Percentiles rank a stretch among this genome's conserved stretches.
Evolutionary conservation across 2,113 vertebrate species (phyloP).

Genomic region (Antennarius striatus): DNA sequence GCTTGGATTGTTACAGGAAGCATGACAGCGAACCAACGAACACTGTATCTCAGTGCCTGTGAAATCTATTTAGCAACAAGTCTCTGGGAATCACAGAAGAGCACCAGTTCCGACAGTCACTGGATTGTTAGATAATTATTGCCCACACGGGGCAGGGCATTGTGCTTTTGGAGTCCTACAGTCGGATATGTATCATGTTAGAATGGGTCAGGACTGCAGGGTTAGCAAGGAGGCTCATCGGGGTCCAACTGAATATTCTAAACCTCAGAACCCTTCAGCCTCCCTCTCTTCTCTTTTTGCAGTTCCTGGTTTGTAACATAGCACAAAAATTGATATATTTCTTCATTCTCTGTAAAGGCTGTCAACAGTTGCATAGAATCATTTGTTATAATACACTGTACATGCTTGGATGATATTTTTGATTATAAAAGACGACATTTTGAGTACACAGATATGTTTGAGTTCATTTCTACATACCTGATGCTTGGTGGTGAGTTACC

Average conservation of each 20-base stretch:
- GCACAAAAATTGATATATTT: conserved; percentile 72
- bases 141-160: conserved; percentile 37
- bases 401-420: conserved; percentile 83
- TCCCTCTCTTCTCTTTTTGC: conserved; percentile 58
- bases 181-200: conserved; percentile 36
- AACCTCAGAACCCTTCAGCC: conserved; percentile 37
- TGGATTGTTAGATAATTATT: conserved; percentile 53
- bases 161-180: conserved; percentile 32
- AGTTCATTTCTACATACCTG: conserved; percentile 25
- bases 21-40: conserved; percentile 2
- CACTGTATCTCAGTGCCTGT: conserved; percentile 39
- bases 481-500: not conserved
- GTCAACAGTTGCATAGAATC: conserved; percentile 75
- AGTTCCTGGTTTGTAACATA: conserved; percentile 73
- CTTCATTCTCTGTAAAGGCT: conserved; percentile 81
- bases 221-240: conserved; percentile 53
- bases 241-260: conserved; percentile 56
- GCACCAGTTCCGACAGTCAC: conserved; percentile 46
- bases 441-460: conserved; percentile 38
- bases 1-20: conserved; percentile 12
- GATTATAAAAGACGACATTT: conserved; percentile 75
- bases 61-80: conserved; percentile 12
- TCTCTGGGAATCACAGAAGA: conserved; percentile 27
- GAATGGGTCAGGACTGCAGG: conserved; percentile 51
- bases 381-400: conserved; percentile 82